Evolutionary conservation across 2,888 invertebrate genomes (phyloP), one percentile per base, ranked within the genome.

Genomic region (Himalopsyche tibetana): DNA sequence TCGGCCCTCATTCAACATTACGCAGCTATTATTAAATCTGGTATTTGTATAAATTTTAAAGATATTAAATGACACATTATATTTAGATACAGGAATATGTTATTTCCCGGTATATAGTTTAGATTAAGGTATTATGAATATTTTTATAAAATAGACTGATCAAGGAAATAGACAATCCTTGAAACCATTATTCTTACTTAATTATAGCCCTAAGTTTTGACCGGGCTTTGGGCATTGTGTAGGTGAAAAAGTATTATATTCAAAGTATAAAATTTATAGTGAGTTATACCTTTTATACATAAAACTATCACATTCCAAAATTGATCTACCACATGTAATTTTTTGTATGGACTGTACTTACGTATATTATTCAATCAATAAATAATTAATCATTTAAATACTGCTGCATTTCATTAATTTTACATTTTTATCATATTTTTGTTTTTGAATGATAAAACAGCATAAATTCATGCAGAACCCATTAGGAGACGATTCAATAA

Each of bases 261-360:
- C 74, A 74, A 38, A 38, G 74, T 74, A 74, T 74, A 38, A 74
- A 74, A 74, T 74, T 28, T 74, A 74, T 74, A 36, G 69, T 36
- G 69, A 28, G 69, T 28, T 74, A 74, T 74, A 74, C 38, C 74
- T 74, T 74, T 74, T 74, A 74, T 74, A 28, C 63, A 63, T 63
- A n/a, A 28, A 51, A 74, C 74, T 74, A 11, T 36, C 12, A 74
- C 74, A 74, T 74, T 74, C 74, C 74, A 74, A 36, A 11, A 74
- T 36, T 74, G 15, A 74, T 36, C 74, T 38, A 74, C 74, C 38
- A 38, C 2, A 38, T 74, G 11, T 38, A 74, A 74, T 38, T 38
- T 36, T 36, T 38, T 74, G 15, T 74, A 74, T 38, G 74, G 15
- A 69, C 69, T 69, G 69, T 69, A 69, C 69, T 69, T 69, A 36